Base-by-base conservation (phyloP, 2,797 vertebrate genomes). In the Amblyopsis hoosieri region DNA sequence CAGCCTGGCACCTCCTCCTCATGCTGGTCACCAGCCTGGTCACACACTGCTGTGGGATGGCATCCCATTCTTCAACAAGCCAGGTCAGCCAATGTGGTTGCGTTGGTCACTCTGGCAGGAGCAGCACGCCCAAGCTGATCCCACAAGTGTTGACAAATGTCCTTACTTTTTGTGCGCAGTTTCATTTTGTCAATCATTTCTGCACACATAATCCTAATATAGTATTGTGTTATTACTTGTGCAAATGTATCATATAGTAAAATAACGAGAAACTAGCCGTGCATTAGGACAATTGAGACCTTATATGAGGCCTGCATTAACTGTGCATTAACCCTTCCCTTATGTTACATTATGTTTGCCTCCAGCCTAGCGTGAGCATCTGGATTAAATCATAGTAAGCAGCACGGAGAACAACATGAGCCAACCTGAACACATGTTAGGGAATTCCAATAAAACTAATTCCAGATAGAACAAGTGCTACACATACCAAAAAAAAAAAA, bases 401-500 rank as follows among this genome's bases (percentile, higher is more conserved):
- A 65, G 54, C 19, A 61, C 66, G 68, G 52, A 70, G 33, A 66
- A 50, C 62, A 56, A 64, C 37, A 52, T 61, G 64, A 48, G 23
- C 46, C 14, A 67, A 57, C 33, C 59, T 47, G 51, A 66, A 60
- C 51, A 67, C 49, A 67, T 58, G 60, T 57, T 56, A 45, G 46
- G 14, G 48, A 60, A 19, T n/a, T 56, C 54, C 53, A 64, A 57
- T 72, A 71, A 7, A 60, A 69, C 54, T 61, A 69, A 63, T 57
- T 74, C 62, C 66, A 77, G 78, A 75, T 63, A 60, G 37, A 74
- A 60, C 60, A 64, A 66, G 53, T 54, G 14, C 62, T 55, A 68
- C 72, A 76, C 68, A 74, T 70, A 60, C 61, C 54, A 69, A 64
- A 71, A 62, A 75, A 81, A 74, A 68, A 3, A 8, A 47, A 11